A percentile compares a stretch with the other conserved stretches of the same genome.
phyloP scores from a whole-genome alignment of 2,797 vertebrate species.

The Carapus acus region DNA sequence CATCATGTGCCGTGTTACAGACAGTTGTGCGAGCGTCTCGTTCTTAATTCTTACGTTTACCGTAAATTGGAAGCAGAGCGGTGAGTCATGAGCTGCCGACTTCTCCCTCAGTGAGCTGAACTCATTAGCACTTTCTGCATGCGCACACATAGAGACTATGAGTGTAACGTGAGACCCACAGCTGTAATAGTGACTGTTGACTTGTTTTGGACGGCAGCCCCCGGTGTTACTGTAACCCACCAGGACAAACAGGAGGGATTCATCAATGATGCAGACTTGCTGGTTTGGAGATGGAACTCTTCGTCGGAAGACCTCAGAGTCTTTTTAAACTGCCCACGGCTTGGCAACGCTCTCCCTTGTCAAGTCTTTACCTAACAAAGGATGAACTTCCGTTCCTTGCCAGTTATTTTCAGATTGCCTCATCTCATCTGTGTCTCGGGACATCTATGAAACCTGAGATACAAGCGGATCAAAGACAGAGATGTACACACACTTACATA shows the following conservation, averaged over 20 bases:
- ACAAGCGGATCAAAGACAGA: too few species aligned
- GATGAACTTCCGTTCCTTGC: too few species aligned
- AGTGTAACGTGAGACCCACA: constrained; percentile 33
- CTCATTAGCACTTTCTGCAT: constrained; percentile 40
- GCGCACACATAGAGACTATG: too few species aligned
- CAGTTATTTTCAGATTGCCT: too few species aligned
- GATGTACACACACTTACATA: too few species aligned
- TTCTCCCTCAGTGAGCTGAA: constrained; percentile 34
- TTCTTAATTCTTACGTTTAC: not conserved
- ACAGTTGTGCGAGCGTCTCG: not conserved
- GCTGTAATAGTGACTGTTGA: constrained; percentile 20
- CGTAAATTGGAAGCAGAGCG: not conserved
- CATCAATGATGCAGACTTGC: constrained; percentile 11
- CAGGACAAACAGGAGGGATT: constrained; percentile 2
- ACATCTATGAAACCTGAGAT: too few species aligned
- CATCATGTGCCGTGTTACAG: too few species aligned
- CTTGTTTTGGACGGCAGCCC: constrained; percentile 19
- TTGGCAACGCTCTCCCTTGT: too few species aligned
- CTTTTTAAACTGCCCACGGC: too few species aligned
- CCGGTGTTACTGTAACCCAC: constrained; percentile 16
- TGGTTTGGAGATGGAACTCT: constrained; percentile 1
- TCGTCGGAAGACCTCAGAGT: too few species aligned
- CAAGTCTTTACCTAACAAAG: too few species aligned
- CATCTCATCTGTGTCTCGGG: too few species aligned
- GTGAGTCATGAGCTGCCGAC: constrained; percentile 14